Conservation (phyloP, 2,888 invertebrate genomes). For the Temnothorax unifasciatus region DNA sequence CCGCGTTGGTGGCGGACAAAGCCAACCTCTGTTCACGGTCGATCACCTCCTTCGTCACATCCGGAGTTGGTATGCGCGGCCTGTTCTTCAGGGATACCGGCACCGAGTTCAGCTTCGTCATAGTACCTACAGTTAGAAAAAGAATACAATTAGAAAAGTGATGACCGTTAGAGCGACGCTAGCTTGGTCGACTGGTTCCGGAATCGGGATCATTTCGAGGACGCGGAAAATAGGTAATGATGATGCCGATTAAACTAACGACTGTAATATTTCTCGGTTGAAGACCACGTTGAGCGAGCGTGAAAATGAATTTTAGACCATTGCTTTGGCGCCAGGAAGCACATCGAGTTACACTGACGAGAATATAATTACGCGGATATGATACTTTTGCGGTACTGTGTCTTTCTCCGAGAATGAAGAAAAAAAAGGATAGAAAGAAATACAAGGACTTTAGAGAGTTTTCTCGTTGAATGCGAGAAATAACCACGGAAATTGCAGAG, state of each 20-base stretch:
- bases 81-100: slow-evolving; percentile 92
- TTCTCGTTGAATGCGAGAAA: slow-evolving; percentile 49
- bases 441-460: slow-evolving; percentile 71
- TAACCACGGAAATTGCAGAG: slow-evolving; percentile 64
- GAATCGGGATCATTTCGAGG: slow-evolving; percentile 51
- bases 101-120: slow-evolving; percentile 90
- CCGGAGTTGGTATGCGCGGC: slow-evolving; percentile 96
- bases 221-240: slow-evolving; percentile 41
- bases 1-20: slow-evolving; percentile 84
- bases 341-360: slow-evolving; percentile 2
- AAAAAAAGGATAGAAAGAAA: slow-evolving; percentile 63
- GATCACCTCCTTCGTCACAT: slow-evolving; percentile 93
- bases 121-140: slow-evolving; percentile 87
- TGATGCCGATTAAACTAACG: slow-evolving; percentile 41
- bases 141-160: slow-evolving; percentile 24
- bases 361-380: slow-evolving; percentile 52
- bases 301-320: slow-evolving; percentile 47
- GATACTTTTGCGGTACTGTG: slow-evolving; percentile 50
- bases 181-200: slow-evolving; percentile 39
- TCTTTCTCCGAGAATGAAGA: slow-evolving; percentile 35
- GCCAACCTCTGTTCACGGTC: slow-evolving; percentile 91
- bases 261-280: slow-evolving; percentile 60
- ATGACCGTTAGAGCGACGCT: neutral
- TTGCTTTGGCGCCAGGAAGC: slow-evolving; percentile 37
- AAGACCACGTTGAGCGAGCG: slow-evolving; percentile 39